Evolutionary conservation across 2,113 vertebrate species (phyloP).

Genomic region (Propithecus coquereli): DNA sequence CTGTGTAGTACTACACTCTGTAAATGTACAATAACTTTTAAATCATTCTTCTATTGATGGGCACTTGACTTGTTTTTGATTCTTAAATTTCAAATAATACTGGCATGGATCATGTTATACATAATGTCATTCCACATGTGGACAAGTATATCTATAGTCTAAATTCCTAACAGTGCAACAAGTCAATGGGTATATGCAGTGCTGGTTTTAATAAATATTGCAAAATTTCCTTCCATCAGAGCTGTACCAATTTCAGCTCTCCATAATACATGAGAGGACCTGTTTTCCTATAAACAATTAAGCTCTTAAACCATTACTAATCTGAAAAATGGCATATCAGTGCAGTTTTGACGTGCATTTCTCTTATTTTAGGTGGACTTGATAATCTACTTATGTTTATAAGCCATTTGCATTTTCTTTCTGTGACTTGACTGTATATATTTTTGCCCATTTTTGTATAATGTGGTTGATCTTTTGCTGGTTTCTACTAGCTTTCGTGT

Average conservation of each 20-base stretch:
- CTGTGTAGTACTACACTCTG: neutral
- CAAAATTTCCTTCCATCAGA: neutral
- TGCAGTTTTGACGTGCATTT: neutral
- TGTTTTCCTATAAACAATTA: neutral
- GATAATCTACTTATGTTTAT: neutral
- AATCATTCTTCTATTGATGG: neutral
- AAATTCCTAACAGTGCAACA: conserved; percentile 13
- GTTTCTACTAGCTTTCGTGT: conserved; percentile 23
- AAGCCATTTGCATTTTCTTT: neutral
- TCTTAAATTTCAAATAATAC: neutral
- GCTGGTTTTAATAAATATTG: neutral
- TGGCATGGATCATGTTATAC: neutral
- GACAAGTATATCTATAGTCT: neutral
- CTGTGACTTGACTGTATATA: neutral
- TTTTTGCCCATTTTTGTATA: neutral
- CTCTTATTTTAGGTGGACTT: neutral
- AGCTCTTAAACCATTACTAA: neutral
- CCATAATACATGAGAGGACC: neutral
- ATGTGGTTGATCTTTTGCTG: neutral
- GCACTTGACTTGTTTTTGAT: neutral
- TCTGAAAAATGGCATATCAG: neutral
- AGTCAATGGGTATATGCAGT: neutral
- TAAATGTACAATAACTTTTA: neutral
- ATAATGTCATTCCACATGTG: neutral
- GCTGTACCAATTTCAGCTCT: neutral